Evolutionary conservation across 2,888 invertebrate species (phyloP).

Genomic region (Pteria penguin): DNA sequence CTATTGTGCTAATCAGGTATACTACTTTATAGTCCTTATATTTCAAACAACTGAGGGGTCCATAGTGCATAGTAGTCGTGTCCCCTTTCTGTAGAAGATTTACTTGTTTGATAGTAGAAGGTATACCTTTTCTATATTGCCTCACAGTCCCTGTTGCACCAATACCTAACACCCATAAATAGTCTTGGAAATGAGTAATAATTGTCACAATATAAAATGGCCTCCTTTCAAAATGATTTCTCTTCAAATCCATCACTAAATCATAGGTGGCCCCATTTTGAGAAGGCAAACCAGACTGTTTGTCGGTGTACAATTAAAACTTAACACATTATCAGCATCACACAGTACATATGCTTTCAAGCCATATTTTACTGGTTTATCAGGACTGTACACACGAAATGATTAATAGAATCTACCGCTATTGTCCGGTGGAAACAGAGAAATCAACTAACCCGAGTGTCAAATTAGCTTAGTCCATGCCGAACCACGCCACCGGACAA

Average conservation of each 20-base stretch:
- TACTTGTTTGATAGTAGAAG: conserved; percentile 29
- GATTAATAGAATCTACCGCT: too few species aligned
- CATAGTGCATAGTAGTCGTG: background rate
- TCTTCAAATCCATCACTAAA: conserved; percentile 35
- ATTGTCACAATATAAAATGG: too few species aligned
- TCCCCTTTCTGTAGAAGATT: background rate
- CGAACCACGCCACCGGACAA: too few species aligned
- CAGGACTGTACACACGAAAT: too few species aligned
- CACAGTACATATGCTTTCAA: too few species aligned
- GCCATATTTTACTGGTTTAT: too few species aligned
- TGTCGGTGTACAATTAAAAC: conserved; percentile 47
- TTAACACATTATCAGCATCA: conserved; percentile 36
- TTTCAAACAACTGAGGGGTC: background rate
- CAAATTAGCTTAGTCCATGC: too few species aligned
- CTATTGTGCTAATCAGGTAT: too few species aligned
- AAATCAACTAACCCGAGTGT: too few species aligned
- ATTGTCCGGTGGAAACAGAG: too few species aligned
- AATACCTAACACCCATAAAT: conserved; percentile 18
- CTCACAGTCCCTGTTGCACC: conserved; percentile 35
- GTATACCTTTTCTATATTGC: conserved; percentile 39
- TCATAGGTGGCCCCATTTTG: conserved; percentile 42
- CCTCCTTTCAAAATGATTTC: conserved; percentile 24
- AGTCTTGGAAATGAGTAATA: conserved; percentile 37
- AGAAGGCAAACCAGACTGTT: conserved; percentile 1
- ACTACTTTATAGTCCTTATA: conserved; percentile 19